Evolutionary conservation across 2,888 invertebrate genomes (phyloP).

Genomic region (Coecobrya sp.): DNA sequence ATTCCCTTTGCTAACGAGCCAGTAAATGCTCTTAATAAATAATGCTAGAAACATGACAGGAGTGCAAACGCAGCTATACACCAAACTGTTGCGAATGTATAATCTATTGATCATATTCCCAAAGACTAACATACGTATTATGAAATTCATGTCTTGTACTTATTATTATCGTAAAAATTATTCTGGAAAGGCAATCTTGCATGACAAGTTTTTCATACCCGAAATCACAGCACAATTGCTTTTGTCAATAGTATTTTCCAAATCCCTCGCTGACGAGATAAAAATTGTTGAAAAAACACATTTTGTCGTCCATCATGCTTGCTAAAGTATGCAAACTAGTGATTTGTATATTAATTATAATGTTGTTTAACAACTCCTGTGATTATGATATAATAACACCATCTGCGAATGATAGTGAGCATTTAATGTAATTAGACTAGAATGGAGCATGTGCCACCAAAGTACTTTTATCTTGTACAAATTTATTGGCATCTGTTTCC

Average conservation of each 20-base stretch:
- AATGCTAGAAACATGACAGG: slow-evolving; percentile 10
- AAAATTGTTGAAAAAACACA: no score
- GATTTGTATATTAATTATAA: no score
- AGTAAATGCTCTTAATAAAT: slow-evolving; percentile 46
- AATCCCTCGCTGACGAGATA: no score
- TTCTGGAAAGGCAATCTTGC: no score
- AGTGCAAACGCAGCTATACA: background rate
- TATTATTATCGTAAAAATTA: no score
- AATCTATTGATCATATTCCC: background rate
- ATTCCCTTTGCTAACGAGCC: slow-evolving; percentile 48
- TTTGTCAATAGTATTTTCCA: no score
- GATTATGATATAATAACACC: background rate
- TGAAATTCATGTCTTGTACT: no score
- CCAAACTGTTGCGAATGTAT: background rate
- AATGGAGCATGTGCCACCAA: background rate
- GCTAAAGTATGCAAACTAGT: no score
- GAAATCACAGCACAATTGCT: no score
- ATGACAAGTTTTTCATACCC: no score
- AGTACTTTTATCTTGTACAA: background rate
- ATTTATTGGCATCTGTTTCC: background rate
- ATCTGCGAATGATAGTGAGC: background rate
- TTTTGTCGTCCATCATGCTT: no score
- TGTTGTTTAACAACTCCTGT: background rate
- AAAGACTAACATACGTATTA: no score
- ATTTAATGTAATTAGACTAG: background rate